A percentile compares a stretch with the other conserved stretches of the same genome.
Conservation (phyloP, 2,113 vertebrate genomes). For the Gulo gulo region DNA sequence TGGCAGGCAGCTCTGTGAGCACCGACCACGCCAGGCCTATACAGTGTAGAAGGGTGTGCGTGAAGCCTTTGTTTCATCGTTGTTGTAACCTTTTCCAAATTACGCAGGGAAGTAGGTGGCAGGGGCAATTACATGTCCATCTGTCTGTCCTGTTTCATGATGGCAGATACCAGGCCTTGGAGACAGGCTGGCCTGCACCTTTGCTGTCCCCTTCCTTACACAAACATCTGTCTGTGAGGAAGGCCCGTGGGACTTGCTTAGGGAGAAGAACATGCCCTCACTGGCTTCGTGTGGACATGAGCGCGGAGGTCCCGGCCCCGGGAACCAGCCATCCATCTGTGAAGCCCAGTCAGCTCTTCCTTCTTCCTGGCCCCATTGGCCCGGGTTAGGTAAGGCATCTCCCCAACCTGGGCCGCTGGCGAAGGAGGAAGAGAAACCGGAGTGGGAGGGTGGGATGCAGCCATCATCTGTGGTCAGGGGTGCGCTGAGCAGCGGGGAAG, state of each 20-base stretch:
- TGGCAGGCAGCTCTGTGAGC: accelerated
- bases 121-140: background rate
- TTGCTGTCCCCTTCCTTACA: no score
- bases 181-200: background rate
- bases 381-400: accelerated
- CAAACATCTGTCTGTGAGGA: background rate
- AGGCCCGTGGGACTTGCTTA: background rate
- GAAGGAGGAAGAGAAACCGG: background rate
- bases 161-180: background rate
- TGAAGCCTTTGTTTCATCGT: background rate
- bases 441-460: background rate
- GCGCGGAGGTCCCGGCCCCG: accelerated
- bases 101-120: accelerated
- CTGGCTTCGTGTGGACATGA: accelerated
- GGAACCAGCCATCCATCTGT: background rate
- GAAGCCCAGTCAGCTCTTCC: background rate
- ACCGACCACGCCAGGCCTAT: accelerated
- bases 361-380: background rate
- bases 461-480: background rate
- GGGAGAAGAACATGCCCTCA: accelerated
- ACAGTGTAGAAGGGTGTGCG: accelerated
- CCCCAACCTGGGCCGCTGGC: accelerated
- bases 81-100: background rate
- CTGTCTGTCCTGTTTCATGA: background rate
- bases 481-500: no score